Conservation (phyloP, 2,113 vertebrate genomes). For the Heterotilapia buettikoferi region DNA sequence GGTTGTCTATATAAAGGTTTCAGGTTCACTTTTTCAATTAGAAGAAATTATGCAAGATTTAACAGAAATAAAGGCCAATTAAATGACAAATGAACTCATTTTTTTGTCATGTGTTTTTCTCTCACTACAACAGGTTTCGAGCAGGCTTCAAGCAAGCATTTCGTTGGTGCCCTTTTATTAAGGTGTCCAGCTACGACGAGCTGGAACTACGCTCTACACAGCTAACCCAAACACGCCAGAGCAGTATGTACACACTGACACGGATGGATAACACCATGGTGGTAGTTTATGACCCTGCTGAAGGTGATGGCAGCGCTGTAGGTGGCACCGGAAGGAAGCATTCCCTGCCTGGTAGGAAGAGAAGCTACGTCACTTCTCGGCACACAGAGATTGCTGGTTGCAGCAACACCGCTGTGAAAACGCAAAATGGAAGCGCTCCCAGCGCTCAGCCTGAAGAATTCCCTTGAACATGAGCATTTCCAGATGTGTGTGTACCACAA, state of each 20-base stretch:
- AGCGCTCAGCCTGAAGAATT: slow-evolving; percentile 74
- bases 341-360: slow-evolving; percentile 39
- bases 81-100: neutral
- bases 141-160: slow-evolving; percentile 92
- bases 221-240: slow-evolving; percentile 81
- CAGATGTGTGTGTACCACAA: neutral
- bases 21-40: neutral
- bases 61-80: neutral
- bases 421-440: slow-evolving; percentile 65
- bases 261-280: slow-evolving; percentile 87
- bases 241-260: slow-evolving; percentile 88
- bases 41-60: neutral
- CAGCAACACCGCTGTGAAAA: slow-evolving; percentile 52
- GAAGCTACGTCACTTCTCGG: slow-evolving; percentile 66
- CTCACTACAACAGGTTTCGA: slow-evolving; percentile 78
- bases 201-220: slow-evolving; percentile 83
- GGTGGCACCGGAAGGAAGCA: slow-evolving; percentile 42
- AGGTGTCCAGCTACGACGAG: slow-evolving; percentile 86
- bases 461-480: slow-evolving; percentile 61
- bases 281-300: slow-evolving; percentile 70
- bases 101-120: neutral
- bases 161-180: slow-evolving; percentile 93
- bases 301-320: slow-evolving; percentile 63
- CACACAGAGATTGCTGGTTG: slow-evolving; percentile 56
- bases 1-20: neutral